A percentile compares a stretch with the other conserved stretches of the same genome.
Evolutionary conservation across 2,113 vertebrate species (phyloP).

Genomic region (Australoheros scitulus): DNA sequence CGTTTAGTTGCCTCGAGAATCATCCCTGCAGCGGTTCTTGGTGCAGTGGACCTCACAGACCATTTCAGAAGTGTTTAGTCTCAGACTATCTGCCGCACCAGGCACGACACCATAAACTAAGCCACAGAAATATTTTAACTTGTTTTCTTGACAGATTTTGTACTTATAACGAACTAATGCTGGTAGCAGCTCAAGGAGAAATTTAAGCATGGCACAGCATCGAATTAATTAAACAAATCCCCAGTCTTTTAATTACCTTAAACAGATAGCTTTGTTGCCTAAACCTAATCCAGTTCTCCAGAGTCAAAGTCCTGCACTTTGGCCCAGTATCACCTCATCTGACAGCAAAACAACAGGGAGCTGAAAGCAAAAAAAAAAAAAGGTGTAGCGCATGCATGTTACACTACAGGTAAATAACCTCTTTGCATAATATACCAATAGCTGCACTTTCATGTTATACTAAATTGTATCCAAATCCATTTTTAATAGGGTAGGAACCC

Average conservation of each 20-base stretch:
- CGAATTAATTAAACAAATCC: not conserved
- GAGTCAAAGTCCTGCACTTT: not conserved
- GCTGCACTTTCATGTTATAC: not conserved
- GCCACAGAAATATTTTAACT: not conserved
- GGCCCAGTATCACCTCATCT: not conserved
- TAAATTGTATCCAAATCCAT: not conserved
- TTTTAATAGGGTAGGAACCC: not conserved
- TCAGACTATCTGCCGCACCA: not conserved
- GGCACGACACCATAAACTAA: fast-evolving
- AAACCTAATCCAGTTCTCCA: not conserved
- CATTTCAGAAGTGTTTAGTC: not conserved
- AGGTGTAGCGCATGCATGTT: not conserved
- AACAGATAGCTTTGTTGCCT: slow-evolving; percentile 1
- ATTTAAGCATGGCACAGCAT: not conserved
- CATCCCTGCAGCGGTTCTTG: not conserved
- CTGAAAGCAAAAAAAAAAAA: not conserved
- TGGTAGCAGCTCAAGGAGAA: not conserved
- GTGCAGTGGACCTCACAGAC: not conserved
- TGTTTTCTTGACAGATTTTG: not conserved
- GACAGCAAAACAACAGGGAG: not conserved
- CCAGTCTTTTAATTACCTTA: not conserved
- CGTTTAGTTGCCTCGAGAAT: not conserved
- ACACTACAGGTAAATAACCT: not conserved
- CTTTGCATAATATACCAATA: not conserved
- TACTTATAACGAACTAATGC: not conserved